Evolutionary conservation across 1,140 invertebrate genomes (phyloP).

Genomic region (Laupala kohalensis): DNA sequence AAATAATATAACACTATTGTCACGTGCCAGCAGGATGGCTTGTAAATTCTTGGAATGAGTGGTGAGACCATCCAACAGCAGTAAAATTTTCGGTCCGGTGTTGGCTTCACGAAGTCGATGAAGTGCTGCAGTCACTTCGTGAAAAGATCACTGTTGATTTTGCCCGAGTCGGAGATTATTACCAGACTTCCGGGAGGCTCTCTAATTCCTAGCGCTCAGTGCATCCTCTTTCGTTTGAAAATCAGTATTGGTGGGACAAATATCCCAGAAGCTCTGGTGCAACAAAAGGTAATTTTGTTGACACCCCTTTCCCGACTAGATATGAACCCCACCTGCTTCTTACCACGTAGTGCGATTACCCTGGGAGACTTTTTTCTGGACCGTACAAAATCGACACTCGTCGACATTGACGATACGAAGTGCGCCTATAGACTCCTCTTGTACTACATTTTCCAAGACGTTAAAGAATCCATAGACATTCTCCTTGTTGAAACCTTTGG

Average conservation of each 20-base stretch:
- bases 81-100: not conserved
- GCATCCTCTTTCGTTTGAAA: not conserved
- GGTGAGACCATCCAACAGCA: not conserved
- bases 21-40: not conserved
- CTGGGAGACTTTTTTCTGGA: not conserved
- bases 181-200: not conserved
- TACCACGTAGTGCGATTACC: not conserved
- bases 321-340: not conserved
- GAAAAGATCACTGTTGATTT: not conserved
- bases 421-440: constrained; percentile 11
- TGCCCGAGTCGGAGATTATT: not conserved
- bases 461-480: constrained; percentile 21
- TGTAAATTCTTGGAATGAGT: not conserved
- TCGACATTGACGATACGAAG: not conserved
- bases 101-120: not conserved
- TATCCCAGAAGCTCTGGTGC: not conserved
- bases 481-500: constrained; percentile 25
- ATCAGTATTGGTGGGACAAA: not conserved
- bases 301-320: not conserved
- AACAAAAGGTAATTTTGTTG: not conserved
- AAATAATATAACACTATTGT: not conserved
- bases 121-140: not conserved
- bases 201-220: not conserved
- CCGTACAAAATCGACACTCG: not conserved
- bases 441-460: constrained; percentile 18